phyloP scores from a whole-genome alignment of 2,888 invertebrate genomes.

The Zele albiditarsus region DNA sequence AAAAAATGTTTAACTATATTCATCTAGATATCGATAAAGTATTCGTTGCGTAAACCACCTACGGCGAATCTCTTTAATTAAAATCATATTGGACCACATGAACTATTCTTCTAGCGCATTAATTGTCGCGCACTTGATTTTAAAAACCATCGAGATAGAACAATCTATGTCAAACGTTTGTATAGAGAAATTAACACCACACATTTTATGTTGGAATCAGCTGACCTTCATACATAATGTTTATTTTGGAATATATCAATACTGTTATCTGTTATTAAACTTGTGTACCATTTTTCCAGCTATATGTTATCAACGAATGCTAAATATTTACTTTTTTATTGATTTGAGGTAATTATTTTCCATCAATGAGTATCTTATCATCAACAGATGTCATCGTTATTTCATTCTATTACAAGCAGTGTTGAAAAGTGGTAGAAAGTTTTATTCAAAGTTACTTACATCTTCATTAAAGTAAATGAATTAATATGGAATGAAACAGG shows the following conservation, averaged over 20 bases:
- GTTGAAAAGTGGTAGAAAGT: no score
- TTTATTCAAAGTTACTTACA: no score
- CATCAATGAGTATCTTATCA: no score
- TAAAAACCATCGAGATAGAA: background rate
- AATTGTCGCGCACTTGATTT: background rate
- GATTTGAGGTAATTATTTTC: background rate
- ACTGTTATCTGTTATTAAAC: background rate
- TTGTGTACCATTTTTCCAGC: background rate
- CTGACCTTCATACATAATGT: background rate
- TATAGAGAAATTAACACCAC: background rate
- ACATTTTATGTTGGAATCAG: background rate
- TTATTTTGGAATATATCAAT: background rate
- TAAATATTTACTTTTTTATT: background rate
- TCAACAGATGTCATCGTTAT: no score
- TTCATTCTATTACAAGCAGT: no score
- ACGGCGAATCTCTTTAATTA: background rate
- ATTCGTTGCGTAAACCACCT: background rate
- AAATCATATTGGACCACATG: background rate
- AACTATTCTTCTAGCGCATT: background rate
- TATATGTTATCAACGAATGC: background rate
- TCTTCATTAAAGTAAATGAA: no score
- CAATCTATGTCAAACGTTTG: background rate
- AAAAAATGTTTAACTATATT: background rate
- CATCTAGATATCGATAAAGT: background rate
- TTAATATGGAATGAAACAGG: no score